Evolutionary conservation across 2,888 invertebrate genomes (phyloP), one percentile per base, ranked within the genome.

Genomic region (Phalera bucephala): DNA sequence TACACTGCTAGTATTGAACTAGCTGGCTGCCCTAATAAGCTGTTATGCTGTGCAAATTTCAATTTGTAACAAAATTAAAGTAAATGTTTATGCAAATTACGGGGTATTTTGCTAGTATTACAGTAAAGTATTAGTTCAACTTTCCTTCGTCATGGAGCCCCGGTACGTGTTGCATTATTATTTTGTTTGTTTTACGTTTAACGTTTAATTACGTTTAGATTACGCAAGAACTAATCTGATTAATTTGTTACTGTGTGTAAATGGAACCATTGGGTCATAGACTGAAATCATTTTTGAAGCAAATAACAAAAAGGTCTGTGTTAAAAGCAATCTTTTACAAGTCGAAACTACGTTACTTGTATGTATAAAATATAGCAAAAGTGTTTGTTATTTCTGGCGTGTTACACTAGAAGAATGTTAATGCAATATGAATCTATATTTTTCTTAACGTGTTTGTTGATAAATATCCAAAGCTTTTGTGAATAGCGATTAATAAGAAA

Each of bases 391-490:
- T 36, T 41, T 29, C 19, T 45, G 39, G 29, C 42, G 33, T 44
- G 30, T 40, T 38, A 37, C 17, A 36, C 51, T 36, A 38, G 38
- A 38, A 50, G 28, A 41, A 26, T 43, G 40, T 37, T 40, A 36
- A 26, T 23, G 34, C 28, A 37, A 30, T 36, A 37, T 23, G 49
- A 46, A 42, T 50, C 37, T 52, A 42, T 52, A 54, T 54, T 45
- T 40, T 25, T 52, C 37, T 35, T 39, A 36, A 30, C 20, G 32
- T 40, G 35, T 40, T 44, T 43, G 33, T 52, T 40, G 27, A 33
- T 41, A 36, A 32, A 29, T 51, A 46, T 38, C 27, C 33, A 40
- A 41, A 46, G 41, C 39, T 55, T 44, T 36, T 40, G 31, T 40
- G 40, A 31, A 27, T 37, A 40, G 19, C 20, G 38, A 31, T 32